Percentiles rank a stretch among this genome's conserved stretches.
Evolutionary conservation across 2,113 vertebrate genomes (phyloP).

Genomic region (Actenoides hombroni): DNA sequence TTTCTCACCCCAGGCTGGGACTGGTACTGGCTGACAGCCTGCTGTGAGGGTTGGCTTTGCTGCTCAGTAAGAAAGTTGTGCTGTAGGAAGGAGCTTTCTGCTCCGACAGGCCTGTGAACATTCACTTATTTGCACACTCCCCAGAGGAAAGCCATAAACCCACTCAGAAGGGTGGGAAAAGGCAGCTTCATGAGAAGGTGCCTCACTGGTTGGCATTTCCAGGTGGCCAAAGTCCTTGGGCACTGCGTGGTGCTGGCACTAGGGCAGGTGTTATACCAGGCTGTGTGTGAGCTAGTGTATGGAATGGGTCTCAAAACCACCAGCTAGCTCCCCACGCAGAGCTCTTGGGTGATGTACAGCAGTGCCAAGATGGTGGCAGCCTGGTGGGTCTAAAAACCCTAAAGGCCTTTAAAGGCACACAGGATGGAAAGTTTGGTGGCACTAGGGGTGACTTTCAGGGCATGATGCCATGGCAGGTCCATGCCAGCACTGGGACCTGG

Average conservation of each 20-base stretch:
- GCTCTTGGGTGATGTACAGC: fast-evolving
- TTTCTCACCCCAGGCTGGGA: background rate
- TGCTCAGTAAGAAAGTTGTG: background rate
- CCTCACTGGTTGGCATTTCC: background rate
- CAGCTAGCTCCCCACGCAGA: background rate
- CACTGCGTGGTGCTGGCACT: background rate
- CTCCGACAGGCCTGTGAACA: fast-evolving
- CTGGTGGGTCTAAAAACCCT: background rate
- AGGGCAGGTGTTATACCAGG: background rate
- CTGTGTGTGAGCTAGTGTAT: background rate
- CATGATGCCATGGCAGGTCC: background rate
- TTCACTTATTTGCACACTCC: background rate
- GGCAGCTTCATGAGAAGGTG: background rate
- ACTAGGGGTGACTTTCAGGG: background rate
- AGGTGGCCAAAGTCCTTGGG: background rate
- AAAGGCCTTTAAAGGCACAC: background rate
- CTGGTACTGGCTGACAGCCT: background rate
- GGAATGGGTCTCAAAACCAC: background rate
- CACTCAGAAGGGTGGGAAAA: background rate
- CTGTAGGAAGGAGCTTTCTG: background rate
- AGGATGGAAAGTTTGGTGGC: background rate
- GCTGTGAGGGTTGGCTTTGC: background rate
- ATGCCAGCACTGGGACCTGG: fast-evolving
- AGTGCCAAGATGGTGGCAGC: background rate
- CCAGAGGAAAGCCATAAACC: background rate